phyloP scores from a whole-genome alignment of 2,888 invertebrate genomes.

The Perizoma affinitatum region DNA sequence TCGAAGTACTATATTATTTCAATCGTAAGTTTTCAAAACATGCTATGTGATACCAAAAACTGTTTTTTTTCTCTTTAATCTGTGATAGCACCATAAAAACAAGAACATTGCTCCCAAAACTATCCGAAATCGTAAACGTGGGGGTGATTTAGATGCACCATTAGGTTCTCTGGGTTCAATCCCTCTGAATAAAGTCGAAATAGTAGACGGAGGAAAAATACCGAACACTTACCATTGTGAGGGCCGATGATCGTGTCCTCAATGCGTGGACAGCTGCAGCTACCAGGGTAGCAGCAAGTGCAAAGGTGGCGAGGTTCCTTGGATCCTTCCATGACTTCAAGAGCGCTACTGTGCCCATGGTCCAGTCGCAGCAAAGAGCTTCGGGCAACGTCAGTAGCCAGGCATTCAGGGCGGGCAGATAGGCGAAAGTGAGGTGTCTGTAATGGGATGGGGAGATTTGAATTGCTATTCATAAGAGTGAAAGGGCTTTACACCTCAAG shows the following conservation, averaged over 20 bases:
- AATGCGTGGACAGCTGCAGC: slow-evolving; percentile 81
- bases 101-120: too few species aligned
- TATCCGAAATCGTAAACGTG: too few species aligned
- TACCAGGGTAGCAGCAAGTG: slow-evolving; percentile 86
- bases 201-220: not conserved
- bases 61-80: too few species aligned
- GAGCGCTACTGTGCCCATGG: slow-evolving; percentile 97
- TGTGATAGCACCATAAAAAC: too few species aligned
- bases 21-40: too few species aligned
- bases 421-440: slow-evolving; percentile 96
- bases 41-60: too few species aligned
- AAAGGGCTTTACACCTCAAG: too few species aligned
- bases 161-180: not conserved
- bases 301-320: slow-evolving; percentile 91
- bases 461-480: not conserved
- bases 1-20: too few species aligned
- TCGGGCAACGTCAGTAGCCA: slow-evolving; percentile 96
- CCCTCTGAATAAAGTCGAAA: not conserved
- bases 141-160: too few species aligned
- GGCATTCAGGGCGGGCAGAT: slow-evolving; percentile 94
- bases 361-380: slow-evolving; percentile 98
- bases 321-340: slow-evolving; percentile 91
- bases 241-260: slow-evolving; percentile 69
- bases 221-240: slow-evolving; percentile 65
- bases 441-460: slow-evolving; percentile 25